phyloP scores from a whole-genome alignment of 2,113 vertebrate species.

The Platanista minor region DNA sequence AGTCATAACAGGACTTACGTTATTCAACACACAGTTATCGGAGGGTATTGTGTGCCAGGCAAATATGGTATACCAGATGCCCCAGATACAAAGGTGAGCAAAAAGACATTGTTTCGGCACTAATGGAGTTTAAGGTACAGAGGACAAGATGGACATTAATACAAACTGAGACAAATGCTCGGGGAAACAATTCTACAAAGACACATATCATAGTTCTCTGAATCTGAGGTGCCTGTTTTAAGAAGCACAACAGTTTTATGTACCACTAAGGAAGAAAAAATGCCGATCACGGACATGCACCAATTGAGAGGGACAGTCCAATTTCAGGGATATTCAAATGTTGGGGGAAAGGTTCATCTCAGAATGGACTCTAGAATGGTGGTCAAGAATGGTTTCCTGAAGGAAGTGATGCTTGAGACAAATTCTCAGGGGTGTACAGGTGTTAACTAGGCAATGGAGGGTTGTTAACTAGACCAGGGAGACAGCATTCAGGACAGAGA shows the following conservation, averaged over 20 bases:
- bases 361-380: not conserved
- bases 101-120: not conserved
- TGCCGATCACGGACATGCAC: no score
- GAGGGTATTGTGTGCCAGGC: rapidly evolving
- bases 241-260: not conserved
- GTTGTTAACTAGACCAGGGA: not conserved
- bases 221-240: not conserved
- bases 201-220: not conserved
- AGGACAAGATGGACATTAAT: not conserved
- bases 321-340: not conserved
- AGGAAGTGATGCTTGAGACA: not conserved
- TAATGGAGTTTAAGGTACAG: not conserved
- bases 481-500: not conserved
- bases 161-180: not conserved
- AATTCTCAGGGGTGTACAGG: not conserved
- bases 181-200: not conserved
- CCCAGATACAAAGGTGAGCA: not conserved
- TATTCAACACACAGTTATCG: not conserved
- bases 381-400: not conserved
- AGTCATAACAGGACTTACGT: not conserved
- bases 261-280: not conserved
- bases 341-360: not conserved
- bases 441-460: not conserved
- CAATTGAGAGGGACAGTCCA: not conserved
- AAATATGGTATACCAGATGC: not conserved